phyloP scores from a whole-genome alignment of 2,888 invertebrate species.

The Ernsta delagoae region DNA sequence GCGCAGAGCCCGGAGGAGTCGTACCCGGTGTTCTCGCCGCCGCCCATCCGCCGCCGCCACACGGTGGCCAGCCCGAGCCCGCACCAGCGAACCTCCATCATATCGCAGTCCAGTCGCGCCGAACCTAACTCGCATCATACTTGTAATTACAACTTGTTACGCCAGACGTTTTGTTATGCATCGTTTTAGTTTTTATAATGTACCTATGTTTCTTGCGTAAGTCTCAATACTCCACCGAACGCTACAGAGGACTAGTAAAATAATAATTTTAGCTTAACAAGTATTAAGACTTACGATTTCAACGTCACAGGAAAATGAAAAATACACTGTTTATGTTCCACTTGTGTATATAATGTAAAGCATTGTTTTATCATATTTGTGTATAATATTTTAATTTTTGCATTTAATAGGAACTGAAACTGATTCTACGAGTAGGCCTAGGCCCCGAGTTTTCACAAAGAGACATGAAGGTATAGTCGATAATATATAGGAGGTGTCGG shows the following conservation, averaged over 20 bases:
- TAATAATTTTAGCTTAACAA: neutral
- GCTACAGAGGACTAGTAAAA: neutral
- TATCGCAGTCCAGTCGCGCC: conserved; percentile 91
- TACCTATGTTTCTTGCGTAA: neutral
- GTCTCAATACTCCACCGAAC: neutral
- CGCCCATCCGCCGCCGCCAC: conserved; percentile 90
- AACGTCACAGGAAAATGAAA: conserved; percentile 21
- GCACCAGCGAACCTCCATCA: conserved; percentile 89
- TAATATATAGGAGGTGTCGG: conserved; percentile 28
- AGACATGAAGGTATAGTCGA: conserved; percentile 73
- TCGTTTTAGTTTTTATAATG: neutral
- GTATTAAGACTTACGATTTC: conserved; percentile 23
- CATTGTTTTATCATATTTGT: conserved; percentile 49
- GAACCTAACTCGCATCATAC: conserved; percentile 93
- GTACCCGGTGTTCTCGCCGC: conserved; percentile 94
- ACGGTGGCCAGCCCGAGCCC: conserved; percentile 75
- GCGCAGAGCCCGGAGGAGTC: conserved; percentile 91
- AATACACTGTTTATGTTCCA: conserved; percentile 43
- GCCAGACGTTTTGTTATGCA: neutral
- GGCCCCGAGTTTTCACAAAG: conserved; percentile 64
- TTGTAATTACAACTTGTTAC: conserved; percentile 87
- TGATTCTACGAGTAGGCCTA: conserved; percentile 54
- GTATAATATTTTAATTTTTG: conserved; percentile 55
- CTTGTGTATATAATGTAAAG: conserved; percentile 75
- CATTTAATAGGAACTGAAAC: conserved; percentile 61